Base-by-base conservation (phyloP, 1,140 invertebrate species). In the Lucilia cuprina region DNA sequence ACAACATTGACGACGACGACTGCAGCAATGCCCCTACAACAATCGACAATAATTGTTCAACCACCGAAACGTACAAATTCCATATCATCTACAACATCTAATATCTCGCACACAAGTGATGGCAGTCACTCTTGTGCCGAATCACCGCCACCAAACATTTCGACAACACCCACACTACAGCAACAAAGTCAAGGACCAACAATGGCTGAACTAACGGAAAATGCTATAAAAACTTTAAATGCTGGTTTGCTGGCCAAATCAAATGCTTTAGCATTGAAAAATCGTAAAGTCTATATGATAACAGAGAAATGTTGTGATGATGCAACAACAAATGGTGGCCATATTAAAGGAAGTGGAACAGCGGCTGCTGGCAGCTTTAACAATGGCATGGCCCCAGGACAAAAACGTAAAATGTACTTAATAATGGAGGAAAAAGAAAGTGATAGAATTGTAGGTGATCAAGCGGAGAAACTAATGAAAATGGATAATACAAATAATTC, bases 381-480 rank as follows among this genome's bases (percentile, higher is more conserved):
- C 25, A 19, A 50, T 50, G 84, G 82, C 9, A 21, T 10, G 19
- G 35, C 74, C 10, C 0, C 34, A 0, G 85, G 83, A 8, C 83
- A 84, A 34, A 90, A 90, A 78, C 86, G 89, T 50, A 90, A 90
- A 82, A 90, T 90, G 89, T 89, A 86, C 82, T 87, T 90, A 2
- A 88, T 90, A 0, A 88, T 90, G 82, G 89, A 90, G 47, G 86
- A 90, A 84, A 86, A 90, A n/a, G 86, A 88, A 34, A 87, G 65
- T n/a, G 65, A 47, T 9, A 65, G 30, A 7, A 49, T 35, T 4
- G 35, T 50, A 2, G 47, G 21, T 47, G 47, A 21, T 5, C 47
- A 82, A 30, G 70, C 25, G 17, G 47, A 84, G n/a, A 84, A 82
- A 47, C 75, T 82, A 82, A 74, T 84, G 70, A 84, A 84, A 84